These are phyloP conservation scores for Calonectris borealis DNA, from an alignment of 2,113 vertebrate species.

Conservation along the genomic window DNA sequence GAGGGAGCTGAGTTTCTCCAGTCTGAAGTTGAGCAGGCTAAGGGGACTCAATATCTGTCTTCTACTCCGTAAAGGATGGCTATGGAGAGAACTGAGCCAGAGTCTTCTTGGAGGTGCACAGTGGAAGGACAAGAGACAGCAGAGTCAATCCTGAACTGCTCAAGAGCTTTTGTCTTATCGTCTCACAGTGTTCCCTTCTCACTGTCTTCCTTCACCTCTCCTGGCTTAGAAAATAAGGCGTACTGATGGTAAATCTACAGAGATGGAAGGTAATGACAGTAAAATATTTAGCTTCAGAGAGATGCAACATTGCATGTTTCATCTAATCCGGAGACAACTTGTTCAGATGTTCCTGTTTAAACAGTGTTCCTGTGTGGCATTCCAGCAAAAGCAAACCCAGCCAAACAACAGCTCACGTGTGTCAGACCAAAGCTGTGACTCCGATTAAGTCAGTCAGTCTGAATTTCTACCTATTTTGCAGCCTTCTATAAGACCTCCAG, in stretches of 20 bases:
- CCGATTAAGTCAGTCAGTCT: background rate
- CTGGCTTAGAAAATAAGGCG: background rate
- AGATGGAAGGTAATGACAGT: background rate
- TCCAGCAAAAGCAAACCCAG: background rate
- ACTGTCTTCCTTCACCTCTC: background rate
- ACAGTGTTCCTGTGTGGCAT: background rate
- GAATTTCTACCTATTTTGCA: background rate
- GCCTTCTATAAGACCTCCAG: background rate
- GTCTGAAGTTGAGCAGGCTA: background rate
- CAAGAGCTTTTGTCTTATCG: background rate
- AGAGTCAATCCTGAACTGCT: background rate
- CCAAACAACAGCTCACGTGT: background rate
- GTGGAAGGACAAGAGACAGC: background rate
- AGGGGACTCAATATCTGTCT: background rate
- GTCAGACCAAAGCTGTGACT: background rate
- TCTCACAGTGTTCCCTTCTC: background rate
- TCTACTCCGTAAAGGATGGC: background rate
- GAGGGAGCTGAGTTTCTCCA: background rate
- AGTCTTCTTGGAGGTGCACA: background rate
- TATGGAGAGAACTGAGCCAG: background rate
- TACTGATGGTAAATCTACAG: background rate
- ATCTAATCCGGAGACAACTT: background rate
- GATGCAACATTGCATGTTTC: background rate
- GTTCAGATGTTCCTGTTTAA: background rate
- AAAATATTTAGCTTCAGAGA: background rate